Conservation (phyloP, 2,797 vertebrate genomes). For the Catostomus latipinnis region DNA sequence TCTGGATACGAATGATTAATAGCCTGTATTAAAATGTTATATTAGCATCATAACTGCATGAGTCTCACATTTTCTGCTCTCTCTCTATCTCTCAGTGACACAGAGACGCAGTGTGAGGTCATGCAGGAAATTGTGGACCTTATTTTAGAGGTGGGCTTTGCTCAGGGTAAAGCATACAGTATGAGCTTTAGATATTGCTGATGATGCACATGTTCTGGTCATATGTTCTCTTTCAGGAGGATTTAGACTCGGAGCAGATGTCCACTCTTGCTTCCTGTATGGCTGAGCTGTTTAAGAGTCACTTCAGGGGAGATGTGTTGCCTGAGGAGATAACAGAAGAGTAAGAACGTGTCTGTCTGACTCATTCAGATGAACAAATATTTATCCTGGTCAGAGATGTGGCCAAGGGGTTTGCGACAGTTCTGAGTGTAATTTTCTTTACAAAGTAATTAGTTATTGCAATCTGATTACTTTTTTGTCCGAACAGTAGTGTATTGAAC, state of each 20-base stretch:
- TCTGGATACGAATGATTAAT: conserved; percentile 1
- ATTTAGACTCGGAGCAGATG: conserved; percentile 94
- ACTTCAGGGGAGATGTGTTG: conserved; percentile 93
- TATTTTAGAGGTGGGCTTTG: conserved; percentile 87
- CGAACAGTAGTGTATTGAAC: no score
- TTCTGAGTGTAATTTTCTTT: no score
- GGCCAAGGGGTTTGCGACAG: no score
- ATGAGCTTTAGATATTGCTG: background rate
- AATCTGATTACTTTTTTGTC: no score
- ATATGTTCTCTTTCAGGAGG: conserved; percentile 79
- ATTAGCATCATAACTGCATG: background rate
- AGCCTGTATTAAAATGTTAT: background rate
- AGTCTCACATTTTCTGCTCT: background rate
- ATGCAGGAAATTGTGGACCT: conserved; percentile 99
- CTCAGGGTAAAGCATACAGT: background rate
- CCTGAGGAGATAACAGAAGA: conserved; percentile 95
- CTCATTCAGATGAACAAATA: no score
- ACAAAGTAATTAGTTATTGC: no score
- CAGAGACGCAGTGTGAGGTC: conserved; percentile 93
- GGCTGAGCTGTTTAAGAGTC: conserved; percentile 93
- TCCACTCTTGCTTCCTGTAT: conserved; percentile 91
- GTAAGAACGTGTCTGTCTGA: conserved; percentile 69
- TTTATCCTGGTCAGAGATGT: no score
- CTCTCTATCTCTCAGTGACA: conserved; percentile 80
- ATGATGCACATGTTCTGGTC: background rate